A percentile compares a stretch with the other conserved stretches of the same genome.
phyloP scores from a whole-genome alignment of 2,113 vertebrate genomes.

The Meriones unguiculatus region DNA sequence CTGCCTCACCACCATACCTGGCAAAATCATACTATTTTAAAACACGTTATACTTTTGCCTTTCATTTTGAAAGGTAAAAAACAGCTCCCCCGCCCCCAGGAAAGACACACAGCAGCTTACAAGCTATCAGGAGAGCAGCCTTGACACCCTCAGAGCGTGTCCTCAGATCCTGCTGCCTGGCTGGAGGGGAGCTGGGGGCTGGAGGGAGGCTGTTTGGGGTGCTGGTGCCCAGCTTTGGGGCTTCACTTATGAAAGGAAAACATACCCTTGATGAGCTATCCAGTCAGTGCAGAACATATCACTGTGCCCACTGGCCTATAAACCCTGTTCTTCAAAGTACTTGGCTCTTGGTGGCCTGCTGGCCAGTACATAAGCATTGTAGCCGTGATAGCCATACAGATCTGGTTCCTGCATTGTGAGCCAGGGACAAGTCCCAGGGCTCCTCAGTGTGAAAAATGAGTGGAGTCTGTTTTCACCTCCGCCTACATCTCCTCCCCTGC shows the following conservation, averaged over 20 bases:
- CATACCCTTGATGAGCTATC: not conserved
- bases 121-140: not conserved
- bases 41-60: not conserved
- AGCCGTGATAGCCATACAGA: fast-evolving
- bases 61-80: not conserved
- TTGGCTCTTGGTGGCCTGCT: not conserved
- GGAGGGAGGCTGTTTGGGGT: too few species aligned
- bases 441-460: not conserved
- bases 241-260: not conserved
- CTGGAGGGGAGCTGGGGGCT: not conserved
- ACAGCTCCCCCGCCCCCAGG: not conserved
- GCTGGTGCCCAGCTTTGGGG: too few species aligned
- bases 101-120: not conserved
- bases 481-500: fast-evolving
- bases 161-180: not conserved
- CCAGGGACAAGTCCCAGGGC: not conserved
- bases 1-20: not conserved
- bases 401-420: not conserved
- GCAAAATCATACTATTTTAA: not conserved
- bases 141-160: not conserved
- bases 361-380: too few species aligned
- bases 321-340: not conserved
- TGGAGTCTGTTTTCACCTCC: not conserved
- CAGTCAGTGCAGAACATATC: not conserved
- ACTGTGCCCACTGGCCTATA: fast-evolving